These are phyloP conservation scores for Erethizon dorsatum DNA, from an alignment of 2,797 vertebrate genomes.

Conservation along the genomic window DNA sequence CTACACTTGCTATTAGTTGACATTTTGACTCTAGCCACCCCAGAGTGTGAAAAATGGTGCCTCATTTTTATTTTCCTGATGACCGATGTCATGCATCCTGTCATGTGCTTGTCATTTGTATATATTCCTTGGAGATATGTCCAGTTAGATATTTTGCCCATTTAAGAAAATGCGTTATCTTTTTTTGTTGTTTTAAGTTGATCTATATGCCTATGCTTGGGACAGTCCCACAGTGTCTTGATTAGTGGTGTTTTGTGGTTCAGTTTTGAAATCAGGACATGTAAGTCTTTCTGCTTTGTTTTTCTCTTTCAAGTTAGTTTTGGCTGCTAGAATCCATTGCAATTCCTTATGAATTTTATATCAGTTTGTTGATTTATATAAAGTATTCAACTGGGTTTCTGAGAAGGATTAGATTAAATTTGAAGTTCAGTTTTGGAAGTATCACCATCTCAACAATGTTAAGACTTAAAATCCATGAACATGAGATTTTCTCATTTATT, in stretches of 20 bases:
- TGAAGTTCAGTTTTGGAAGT: not conserved
- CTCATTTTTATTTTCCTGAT: not conserved
- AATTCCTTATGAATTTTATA: not conserved
- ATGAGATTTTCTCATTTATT: slow-evolving; percentile 42
- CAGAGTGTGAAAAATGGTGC: not conserved
- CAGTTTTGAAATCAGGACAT: slow-evolving; percentile 14
- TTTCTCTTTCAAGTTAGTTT: slow-evolving; percentile 8
- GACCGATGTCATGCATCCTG: not conserved
- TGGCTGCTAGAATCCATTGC: not conserved
- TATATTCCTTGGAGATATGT: not conserved
- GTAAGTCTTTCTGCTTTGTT: not conserved
- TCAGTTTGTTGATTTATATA: not conserved
- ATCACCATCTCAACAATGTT: not conserved
- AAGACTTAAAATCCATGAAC: not conserved
- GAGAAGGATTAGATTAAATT: not conserved
- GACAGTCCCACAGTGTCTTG: not conserved
- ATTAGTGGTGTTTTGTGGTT: slow-evolving; percentile 12
- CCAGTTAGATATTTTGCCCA: not conserved
- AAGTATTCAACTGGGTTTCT: not conserved
- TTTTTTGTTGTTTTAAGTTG: not conserved
- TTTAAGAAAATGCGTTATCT: not conserved
- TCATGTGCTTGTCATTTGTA: not conserved
- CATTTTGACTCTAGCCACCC: not conserved
- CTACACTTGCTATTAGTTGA: not conserved
- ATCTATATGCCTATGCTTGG: not conserved